A percentile compares a stretch with the other conserved stretches of the same genome.
These are phyloP conservation scores for Lemur catta DNA, from an alignment of 2,797 vertebrate species.

Conservation along the genomic window DNA sequence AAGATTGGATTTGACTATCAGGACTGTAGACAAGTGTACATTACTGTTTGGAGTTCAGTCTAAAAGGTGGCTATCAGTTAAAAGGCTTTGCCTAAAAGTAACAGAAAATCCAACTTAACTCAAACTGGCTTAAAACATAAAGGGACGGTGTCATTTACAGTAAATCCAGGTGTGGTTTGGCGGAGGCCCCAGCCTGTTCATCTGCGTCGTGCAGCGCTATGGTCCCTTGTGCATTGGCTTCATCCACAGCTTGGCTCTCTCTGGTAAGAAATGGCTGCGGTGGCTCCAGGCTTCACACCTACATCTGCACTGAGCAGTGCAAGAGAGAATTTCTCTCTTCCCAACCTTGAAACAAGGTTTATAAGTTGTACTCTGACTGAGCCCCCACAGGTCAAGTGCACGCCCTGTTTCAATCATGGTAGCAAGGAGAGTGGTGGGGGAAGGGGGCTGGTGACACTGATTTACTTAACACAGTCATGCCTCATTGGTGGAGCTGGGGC, in stretches of 20 bases:
- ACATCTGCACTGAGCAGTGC: not conserved
- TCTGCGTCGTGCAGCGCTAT: rapidly evolving
- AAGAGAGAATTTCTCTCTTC: not conserved
- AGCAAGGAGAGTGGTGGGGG: not conserved
- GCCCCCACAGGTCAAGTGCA: not conserved
- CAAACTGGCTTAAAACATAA: not conserved
- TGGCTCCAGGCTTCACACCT: not conserved
- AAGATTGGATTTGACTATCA: not conserved
- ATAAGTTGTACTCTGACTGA: not conserved
- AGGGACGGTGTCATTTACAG: not conserved
- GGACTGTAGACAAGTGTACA: not conserved
- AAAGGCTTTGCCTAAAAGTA: not conserved
- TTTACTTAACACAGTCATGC: not conserved
- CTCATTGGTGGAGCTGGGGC: not conserved
- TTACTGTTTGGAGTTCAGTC: not conserved
- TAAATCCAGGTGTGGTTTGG: not conserved
- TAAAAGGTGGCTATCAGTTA: not conserved
- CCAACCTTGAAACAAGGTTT: not conserved
- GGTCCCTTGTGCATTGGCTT: rapidly evolving
- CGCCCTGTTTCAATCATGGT: not conserved
- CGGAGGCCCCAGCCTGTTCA: rapidly evolving
- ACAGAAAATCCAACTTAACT: not conserved
- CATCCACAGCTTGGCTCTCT: not conserved
- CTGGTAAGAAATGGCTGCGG: not conserved
- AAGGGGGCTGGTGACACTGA: not conserved